Evolutionary conservation across 1,140 invertebrate species (phyloP).

Genomic region (Drosophila oshimai): DNA sequence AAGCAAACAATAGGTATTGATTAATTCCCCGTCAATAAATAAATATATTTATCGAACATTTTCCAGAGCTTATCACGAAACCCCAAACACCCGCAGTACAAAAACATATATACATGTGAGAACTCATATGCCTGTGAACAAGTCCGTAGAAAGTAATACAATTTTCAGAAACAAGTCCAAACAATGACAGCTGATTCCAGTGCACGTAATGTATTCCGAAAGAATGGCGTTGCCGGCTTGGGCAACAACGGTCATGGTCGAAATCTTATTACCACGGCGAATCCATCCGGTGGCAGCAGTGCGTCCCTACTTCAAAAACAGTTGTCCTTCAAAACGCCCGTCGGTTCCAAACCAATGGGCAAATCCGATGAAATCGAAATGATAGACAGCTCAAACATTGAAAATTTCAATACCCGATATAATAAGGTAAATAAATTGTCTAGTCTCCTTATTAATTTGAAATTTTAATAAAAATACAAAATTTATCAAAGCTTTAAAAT

Average conservation of each 20-base stretch:
- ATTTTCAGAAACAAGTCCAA: slow-evolving; percentile 25
- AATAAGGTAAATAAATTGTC: slow-evolving; percentile 59
- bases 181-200: slow-evolving; percentile 64
- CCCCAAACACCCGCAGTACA: background rate
- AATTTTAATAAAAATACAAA: too few species aligned
- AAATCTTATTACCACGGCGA: slow-evolving; percentile 66
- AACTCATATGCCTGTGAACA: slow-evolving; percentile 13
- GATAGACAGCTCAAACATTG: slow-evolving; percentile 62
- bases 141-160: background rate
- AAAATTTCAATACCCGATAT: slow-evolving; percentile 59
- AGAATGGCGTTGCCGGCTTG: slow-evolving; percentile 51
- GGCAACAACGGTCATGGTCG: slow-evolving; percentile 53
- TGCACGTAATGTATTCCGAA: slow-evolving; percentile 65
- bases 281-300: slow-evolving; percentile 72
- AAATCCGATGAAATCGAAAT: slow-evolving; percentile 75
- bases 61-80: background rate
- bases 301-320: slow-evolving; percentile 71
- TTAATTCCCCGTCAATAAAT: slow-evolving; percentile 18
- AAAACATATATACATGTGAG: background rate
- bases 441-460: too few species aligned
- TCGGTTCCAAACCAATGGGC: slow-evolving; percentile 64
- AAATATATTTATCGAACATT: background rate
- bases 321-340: slow-evolving; percentile 72
- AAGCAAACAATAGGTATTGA: slow-evolving; percentile 27
- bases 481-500: too few species aligned